phyloP scores from a whole-genome alignment of 2,888 invertebrate species.

The Drosophila phalerata region DNA sequence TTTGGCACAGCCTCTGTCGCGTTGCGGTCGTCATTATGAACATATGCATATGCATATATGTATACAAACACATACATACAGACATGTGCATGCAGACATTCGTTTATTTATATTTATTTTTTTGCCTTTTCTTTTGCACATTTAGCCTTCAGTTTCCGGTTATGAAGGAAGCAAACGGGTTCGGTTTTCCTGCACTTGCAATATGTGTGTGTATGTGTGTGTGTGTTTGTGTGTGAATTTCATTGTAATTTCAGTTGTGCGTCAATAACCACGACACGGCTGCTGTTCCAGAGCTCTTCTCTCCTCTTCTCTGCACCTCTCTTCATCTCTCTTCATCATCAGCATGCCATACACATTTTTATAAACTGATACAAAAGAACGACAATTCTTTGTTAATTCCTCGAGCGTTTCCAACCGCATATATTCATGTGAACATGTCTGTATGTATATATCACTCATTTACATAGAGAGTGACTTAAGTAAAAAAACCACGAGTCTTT shows the following conservation, averaged over 20 bases:
- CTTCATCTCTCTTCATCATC: background rate
- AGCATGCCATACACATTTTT: constrained; percentile 21
- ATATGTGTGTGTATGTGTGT: constrained; percentile 40
- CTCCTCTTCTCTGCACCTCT: constrained; percentile 1
- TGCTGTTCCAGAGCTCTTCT: constrained; percentile 18
- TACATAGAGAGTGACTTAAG: too few relatives aligned
- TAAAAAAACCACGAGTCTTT: too few relatives aligned
- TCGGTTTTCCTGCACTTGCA: constrained; percentile 71
- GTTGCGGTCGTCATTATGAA: constrained; percentile 41
- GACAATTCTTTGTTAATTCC: constrained; percentile 53
- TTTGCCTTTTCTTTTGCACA: constrained; percentile 59
- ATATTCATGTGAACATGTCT: constrained; percentile 5
- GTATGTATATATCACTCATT: constrained; percentile 9
- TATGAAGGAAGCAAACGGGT: constrained; percentile 78
- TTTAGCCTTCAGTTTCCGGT: constrained; percentile 82
- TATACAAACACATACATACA: constrained; percentile 3
- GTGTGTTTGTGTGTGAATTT: constrained; percentile 38
- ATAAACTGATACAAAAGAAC: constrained; percentile 44
- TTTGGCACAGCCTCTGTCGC: constrained; percentile 55
- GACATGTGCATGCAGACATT: constrained; percentile 19
- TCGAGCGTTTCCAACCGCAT: constrained; percentile 52
- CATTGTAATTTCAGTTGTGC: constrained; percentile 75
- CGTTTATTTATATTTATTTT: constrained; percentile 47
- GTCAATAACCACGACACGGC: constrained; percentile 62
- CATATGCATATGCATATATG: constrained; percentile 12